These are phyloP conservation scores for Gila orcuttii DNA, from an alignment of 2,113 vertebrate genomes.

Conservation along the genomic window DNA sequence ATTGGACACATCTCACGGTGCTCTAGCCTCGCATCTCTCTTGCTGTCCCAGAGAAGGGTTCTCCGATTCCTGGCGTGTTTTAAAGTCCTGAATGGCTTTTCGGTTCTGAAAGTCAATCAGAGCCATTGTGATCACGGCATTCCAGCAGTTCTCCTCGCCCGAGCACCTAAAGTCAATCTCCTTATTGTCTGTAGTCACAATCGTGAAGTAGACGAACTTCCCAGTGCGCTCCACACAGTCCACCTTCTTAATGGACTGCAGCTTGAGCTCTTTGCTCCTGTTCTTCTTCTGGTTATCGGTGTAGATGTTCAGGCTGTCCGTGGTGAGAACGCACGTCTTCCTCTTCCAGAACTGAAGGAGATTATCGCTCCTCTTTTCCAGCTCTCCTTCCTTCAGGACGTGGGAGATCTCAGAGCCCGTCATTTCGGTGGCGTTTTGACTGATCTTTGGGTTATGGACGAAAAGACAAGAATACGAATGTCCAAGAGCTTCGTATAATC, in stretches of 20 bases:
- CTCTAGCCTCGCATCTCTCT: constrained; percentile 79
- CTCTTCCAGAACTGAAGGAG: constrained; percentile 95
- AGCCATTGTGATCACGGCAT: constrained; percentile 93
- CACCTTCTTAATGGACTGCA: constrained; percentile 90
- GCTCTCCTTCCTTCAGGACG: constrained; percentile 89
- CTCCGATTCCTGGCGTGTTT: constrained; percentile 83
- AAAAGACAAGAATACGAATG: background rate
- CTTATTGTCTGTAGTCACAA: constrained; percentile 93
- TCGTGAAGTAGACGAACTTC: constrained; percentile 97
- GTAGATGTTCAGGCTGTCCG: constrained; percentile 89
- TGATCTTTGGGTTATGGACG: constrained; percentile 1
- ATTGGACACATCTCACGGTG: constrained; percentile 70
- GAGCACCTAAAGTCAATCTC: constrained; percentile 97
- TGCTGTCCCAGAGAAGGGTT: constrained; percentile 76
- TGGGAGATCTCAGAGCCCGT: constrained; percentile 74
- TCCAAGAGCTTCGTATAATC: constrained; percentile 10
- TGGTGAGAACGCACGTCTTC: constrained; percentile 91
- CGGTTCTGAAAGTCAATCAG: constrained; percentile 96
- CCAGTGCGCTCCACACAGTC: constrained; percentile 96
- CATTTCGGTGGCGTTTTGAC: constrained; percentile 76
- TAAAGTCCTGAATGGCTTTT: constrained; percentile 89
- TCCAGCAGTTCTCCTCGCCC: constrained; percentile 89
- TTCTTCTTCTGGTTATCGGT: constrained; percentile 83
- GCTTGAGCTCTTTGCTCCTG: constrained; percentile 87
- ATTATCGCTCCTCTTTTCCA: constrained; percentile 95